Conservation (phyloP, 2,888 invertebrate species). For the Danaus chrysippus region DNA sequence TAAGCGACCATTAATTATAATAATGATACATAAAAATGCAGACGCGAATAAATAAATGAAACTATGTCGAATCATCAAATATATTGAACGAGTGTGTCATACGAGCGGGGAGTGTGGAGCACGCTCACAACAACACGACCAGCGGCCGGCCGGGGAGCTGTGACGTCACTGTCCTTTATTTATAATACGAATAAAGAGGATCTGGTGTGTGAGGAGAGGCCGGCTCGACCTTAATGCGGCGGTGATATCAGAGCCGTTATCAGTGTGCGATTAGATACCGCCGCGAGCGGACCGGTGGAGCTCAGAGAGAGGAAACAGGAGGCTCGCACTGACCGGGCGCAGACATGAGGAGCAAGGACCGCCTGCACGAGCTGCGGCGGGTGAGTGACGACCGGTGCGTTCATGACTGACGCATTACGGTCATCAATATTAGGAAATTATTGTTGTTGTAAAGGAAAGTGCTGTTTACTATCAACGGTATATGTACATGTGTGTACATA, state of each 20-base stretch:
- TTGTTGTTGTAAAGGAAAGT: neutral
- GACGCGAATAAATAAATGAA: too few relatives aligned
- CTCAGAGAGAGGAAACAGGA: slow-evolving; percentile 66
- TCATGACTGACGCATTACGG: neutral
- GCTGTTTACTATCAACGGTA: too few relatives aligned
- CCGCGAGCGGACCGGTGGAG: slow-evolving; percentile 45
- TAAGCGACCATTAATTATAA: too few relatives aligned
- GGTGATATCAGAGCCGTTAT: slow-evolving; percentile 45
- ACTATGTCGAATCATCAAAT: too few relatives aligned
- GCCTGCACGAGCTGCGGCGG: slow-evolving; percentile 62
- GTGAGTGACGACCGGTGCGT: slow-evolving; percentile 46
- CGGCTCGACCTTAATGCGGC: slow-evolving; percentile 24
- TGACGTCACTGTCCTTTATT: slow-evolving; percentile 1
- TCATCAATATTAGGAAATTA: neutral
- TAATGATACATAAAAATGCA: too few relatives aligned
- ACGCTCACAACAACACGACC: slow-evolving; percentile 12
- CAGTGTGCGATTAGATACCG: slow-evolving; percentile 66
- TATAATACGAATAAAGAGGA: slow-evolving; percentile 12
- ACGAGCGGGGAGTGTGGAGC: neutral
- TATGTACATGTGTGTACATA: too few relatives aligned
- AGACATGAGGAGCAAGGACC: slow-evolving; percentile 63
- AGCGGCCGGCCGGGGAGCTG: neutral
- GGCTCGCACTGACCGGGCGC: slow-evolving; percentile 62
- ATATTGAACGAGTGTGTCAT: too few relatives aligned
- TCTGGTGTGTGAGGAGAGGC: slow-evolving; percentile 4